Evolutionary conservation across 2,888 invertebrate species (phyloP), one percentile per base, ranked within the genome.

Genomic region (Heliconius charithonia): DNA sequence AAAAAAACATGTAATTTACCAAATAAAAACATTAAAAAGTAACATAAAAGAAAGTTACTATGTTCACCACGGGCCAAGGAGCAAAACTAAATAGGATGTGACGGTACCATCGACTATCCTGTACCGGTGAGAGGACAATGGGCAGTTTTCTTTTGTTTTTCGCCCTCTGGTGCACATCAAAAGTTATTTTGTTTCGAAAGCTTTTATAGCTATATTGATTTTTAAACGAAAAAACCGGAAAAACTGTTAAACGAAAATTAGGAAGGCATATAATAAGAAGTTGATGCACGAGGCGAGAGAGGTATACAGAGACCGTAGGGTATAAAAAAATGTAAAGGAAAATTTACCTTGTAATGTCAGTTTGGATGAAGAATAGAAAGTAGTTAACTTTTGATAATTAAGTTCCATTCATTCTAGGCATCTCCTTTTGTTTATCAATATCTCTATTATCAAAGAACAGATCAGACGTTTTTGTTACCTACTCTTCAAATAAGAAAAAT

Each of bases 11-110:
- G 12, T 16, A 3, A 63, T 25, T 7, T 19, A 29, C 19, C 6
- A 22, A n/a, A 66, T 22, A 32, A 32, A 66, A 69, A 41, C 25
- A 25, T 25, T 45, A 69, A 25, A 69, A 41, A 69, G 7, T n/a
- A 41, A 41, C 16, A 69, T 69, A 41, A 69, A 41, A 67, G 37
- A 45, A 69, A 69, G 41, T 6, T 2, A 25, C n/a, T 41, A 41
- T 25, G 41, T 37, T n/a, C 37, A 37, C 37, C 67, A 25, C 41
- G 41, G 25, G 41, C 37, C 67, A 69, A 41, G 25, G 41, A 16
- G 41, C 41, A 41, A 45, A 69, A 69, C 41, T 69, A 41, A 69
- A 69, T 45, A 69, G 41, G 41, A 69, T 41, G 41, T 69, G 41
- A 13, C 41, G 41, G 0, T 1, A 3, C 69, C 25, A 45, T 13